Percentiles rank a stretch among this genome's conserved stretches.
Evolutionary conservation across 2,797 vertebrate species (phyloP).

Genomic region (Micropoecilia bifurca): DNA sequence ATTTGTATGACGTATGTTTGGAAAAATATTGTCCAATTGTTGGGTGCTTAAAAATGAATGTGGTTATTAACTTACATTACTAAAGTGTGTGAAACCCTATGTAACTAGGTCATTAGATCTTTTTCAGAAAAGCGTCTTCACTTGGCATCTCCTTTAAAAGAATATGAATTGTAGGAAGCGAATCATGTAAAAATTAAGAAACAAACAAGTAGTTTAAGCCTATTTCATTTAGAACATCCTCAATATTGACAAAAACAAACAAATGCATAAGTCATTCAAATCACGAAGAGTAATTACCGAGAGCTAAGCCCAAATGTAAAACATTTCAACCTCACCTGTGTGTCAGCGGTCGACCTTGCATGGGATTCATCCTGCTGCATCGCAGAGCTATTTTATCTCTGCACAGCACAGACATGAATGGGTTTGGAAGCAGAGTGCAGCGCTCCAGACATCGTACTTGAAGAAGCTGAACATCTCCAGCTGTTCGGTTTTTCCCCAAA

Average conservation of each 20-base stretch:
- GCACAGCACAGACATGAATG: neutral
- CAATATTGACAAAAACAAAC: neutral
- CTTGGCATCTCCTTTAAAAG: neutral
- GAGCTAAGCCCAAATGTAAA: neutral
- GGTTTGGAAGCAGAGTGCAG: neutral
- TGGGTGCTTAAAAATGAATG: neutral
- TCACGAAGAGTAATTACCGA: neutral
- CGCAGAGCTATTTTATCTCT: neutral
- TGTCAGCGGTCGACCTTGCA: neutral
- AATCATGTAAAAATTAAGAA: neutral
- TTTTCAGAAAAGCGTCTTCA: neutral
- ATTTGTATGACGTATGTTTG: neutral
- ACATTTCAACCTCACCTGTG: neutral
- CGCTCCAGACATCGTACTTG: neutral
- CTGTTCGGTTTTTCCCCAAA: neutral
- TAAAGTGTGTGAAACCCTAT: neutral
- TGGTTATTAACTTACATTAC: neutral
- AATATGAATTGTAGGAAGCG: neutral
- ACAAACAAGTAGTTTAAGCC: too few relatives aligned
- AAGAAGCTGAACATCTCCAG: neutral
- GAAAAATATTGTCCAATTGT: neutral
- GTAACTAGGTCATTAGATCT: neutral
- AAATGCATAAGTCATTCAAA: neutral
- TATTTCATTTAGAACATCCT: neutral
- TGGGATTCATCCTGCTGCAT: neutral